Evolutionary conservation across 2,888 invertebrate species (phyloP).

Genomic region (Lamellibrachia satsuma): DNA sequence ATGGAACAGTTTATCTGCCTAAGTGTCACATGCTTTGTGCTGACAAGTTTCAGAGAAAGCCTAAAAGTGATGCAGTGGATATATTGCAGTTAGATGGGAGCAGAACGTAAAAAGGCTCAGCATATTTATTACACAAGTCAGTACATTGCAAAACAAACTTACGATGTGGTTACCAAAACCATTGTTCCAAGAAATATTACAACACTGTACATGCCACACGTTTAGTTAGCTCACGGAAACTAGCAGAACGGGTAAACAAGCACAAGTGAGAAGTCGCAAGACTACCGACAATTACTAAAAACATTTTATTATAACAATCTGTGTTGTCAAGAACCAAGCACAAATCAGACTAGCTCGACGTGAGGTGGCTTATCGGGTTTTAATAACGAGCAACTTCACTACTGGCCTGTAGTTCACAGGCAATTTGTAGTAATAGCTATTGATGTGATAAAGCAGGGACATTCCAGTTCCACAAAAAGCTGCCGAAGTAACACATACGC

Average conservation of each 20-base stretch:
- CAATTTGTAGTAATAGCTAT: background rate
- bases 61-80: no score
- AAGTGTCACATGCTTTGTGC: no score
- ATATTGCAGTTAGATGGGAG: background rate
- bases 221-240: background rate
- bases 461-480: background rate
- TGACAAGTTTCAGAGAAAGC: no score
- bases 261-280: background rate
- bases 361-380: background rate
- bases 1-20: no score
- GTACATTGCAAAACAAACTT: background rate
- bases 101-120: constrained; percentile 1
- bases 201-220: no score
- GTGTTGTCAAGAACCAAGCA: background rate
- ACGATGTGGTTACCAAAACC: background rate
- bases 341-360: background rate
- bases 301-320: background rate
- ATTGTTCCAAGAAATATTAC: background rate
- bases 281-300: background rate
- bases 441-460: background rate
- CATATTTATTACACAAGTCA: constrained; percentile 12
- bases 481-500: constrained; percentile 3
- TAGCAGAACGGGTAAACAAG: background rate
- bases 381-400: background rate
- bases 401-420: background rate